Evolutionary conservation across 2,888 invertebrate genomes (phyloP).

Genomic region (Neoitamus cyanurus): DNA sequence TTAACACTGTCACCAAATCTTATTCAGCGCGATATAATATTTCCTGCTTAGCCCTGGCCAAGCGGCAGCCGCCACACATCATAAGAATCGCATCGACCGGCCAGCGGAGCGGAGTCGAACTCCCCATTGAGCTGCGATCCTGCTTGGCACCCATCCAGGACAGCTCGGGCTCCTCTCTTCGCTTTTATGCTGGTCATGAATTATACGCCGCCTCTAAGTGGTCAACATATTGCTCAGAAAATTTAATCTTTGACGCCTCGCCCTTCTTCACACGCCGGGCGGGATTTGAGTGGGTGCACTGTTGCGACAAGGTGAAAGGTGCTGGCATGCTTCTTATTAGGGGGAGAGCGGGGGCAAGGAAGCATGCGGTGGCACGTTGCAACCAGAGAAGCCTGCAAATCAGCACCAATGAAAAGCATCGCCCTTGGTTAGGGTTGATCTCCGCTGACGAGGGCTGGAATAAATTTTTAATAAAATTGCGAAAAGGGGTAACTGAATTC

Average conservation of each 20-base stretch:
- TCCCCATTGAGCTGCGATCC: conserved; percentile 1
- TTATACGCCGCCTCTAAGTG: conserved; percentile 49
- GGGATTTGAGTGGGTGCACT: not conserved
- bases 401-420: not conserved
- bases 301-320: not conserved
- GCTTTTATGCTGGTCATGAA: conserved; percentile 46
- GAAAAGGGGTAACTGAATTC: conserved; percentile 16
- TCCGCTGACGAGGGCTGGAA: not conserved
- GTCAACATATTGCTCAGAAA: conserved; percentile 52
- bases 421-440: not conserved
- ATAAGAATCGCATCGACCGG: conserved; percentile 24
- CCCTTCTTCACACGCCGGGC: not conserved
- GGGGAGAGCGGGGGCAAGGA: not conserved
- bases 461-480: conserved; percentile 36
- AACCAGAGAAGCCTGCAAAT: not conserved
- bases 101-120: not conserved
- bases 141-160: conserved; percentile 29
- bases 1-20: conserved; percentile 29
- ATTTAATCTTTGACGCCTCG: conserved; percentile 50
- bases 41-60: conserved; percentile 31
- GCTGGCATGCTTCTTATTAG: not conserved
- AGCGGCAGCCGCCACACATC: conserved; percentile 29
- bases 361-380: not conserved
- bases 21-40: conserved; percentile 34
- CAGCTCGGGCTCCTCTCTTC: not conserved